phyloP scores from a whole-genome alignment of 1,140 invertebrate species.

The Drosophila aff. region DNA sequence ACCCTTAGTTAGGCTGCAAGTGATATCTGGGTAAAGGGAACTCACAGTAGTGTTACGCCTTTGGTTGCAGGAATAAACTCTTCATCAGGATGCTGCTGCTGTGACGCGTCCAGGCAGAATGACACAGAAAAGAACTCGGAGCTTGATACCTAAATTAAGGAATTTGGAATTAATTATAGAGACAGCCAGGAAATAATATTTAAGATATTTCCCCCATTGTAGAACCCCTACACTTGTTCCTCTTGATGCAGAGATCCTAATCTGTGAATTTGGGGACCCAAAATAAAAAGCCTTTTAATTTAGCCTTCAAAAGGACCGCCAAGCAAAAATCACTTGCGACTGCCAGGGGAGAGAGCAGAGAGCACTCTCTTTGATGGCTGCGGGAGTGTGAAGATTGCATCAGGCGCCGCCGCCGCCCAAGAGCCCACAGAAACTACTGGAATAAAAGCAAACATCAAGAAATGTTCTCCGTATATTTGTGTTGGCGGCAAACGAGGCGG shows the following conservation, averaged over 20 bases:
- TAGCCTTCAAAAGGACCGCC: slow-evolving; percentile 22
- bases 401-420: slow-evolving; percentile 1
- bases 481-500: slow-evolving; percentile 36
- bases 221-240: neutral
- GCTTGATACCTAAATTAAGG: slow-evolving; percentile 88
- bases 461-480: slow-evolving; percentile 51
- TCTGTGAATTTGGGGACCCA: slow-evolving; percentile 24
- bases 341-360: neutral
- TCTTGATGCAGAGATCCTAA: slow-evolving; percentile 7
- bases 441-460: slow-evolving; percentile 50
- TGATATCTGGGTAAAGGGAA: slow-evolving; percentile 21
- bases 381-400: slow-evolving; percentile 44
- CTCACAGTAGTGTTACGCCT: slow-evolving; percentile 90
- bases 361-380: slow-evolving; percentile 39
- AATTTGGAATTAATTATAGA: slow-evolving; percentile 1
- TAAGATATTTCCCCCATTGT: neutral
- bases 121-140: slow-evolving; percentile 91
- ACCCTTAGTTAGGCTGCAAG: too few species aligned
- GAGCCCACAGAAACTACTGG: slow-evolving; percentile 40
- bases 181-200: neutral
- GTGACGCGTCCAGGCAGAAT: slow-evolving; percentile 87
- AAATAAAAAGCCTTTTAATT: slow-evolving; percentile 20
- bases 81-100: slow-evolving; percentile 84
- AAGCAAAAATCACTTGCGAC: slow-evolving; percentile 25
- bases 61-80: slow-evolving; percentile 90